phyloP scores from a whole-genome alignment of 2,888 invertebrate species.

The Sphaerophoria rueppellii region DNA sequence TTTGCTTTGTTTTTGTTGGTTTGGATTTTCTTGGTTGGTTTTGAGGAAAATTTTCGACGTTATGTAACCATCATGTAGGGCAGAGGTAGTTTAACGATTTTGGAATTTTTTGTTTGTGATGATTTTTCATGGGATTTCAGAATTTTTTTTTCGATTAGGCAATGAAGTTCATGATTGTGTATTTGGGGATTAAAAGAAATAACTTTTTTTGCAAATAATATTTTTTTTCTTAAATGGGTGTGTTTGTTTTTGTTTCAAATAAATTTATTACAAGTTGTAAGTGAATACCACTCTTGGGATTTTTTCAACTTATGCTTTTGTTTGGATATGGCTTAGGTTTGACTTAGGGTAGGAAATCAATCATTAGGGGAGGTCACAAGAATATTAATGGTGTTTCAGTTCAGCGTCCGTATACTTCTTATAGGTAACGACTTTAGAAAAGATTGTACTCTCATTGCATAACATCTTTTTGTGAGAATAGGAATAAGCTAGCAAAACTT shows the following conservation, averaged over 20 bases:
- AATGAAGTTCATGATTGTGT: not conserved
- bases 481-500: too few species aligned
- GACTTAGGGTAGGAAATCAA: not conserved
- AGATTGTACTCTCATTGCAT: too few species aligned
- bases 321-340: too few species aligned
- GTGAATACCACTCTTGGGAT: too few species aligned
- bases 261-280: too few species aligned
- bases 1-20: not conserved
- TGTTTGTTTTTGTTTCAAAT: too few species aligned
- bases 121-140: not conserved
- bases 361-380: not conserved
- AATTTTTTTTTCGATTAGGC: not conserved
- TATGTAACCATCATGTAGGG: constrained; percentile 36
- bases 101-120: not conserved
- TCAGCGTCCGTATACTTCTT: not conserved
- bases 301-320: too few species aligned
- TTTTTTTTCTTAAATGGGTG: too few species aligned
- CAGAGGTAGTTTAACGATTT: constrained; percentile 2
- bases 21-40: constrained; percentile 4
- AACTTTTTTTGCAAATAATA: too few species aligned
- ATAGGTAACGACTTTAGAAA: not conserved
- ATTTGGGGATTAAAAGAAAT: not conserved
- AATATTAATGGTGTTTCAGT: not conserved
- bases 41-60: constrained; percentile 23
- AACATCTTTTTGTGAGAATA: too few species aligned